Evolutionary conservation across 2,888 invertebrate species (phyloP), one percentile per base, ranked within the genome.

Genomic region (Mythimna ferrago): DNA sequence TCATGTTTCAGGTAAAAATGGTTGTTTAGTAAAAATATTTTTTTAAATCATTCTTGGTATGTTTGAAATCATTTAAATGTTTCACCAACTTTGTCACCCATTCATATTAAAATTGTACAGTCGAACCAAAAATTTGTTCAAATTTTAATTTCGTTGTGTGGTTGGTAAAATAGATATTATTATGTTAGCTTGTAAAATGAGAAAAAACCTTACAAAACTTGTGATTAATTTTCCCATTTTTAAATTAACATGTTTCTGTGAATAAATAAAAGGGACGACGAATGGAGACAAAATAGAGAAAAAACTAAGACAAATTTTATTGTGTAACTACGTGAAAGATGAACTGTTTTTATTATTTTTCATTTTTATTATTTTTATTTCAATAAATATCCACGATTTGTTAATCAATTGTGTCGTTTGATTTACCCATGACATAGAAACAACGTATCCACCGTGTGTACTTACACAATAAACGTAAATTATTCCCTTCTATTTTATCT

Each of bases 311-410:
- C 94, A 96, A 96, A 96, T 94, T 96, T 94, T 96, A 96, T 96
- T 93, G 93, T 94, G 96, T 95, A 95, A 94, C 92, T 92, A 94
- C 86, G 93, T 96, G 94, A 95, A 95, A 95, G 95, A 95, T 93
- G 93, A 95, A 95, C 96, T 96, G 96, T 96, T 96, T 96, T 96
- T 96, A 96, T 96, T 96, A 95, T 95, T 96, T 95, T 96, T 95
- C 94, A 94, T 96, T 96, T 95, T 96, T 96, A 95, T 95, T 96
- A 96, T 96, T 96, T 95, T 96, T 96, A 96, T 96, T 96, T 95
- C 96, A 96, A 95, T 96, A 96, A 96, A 96, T 96, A 96, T 96
- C 96, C 96, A 96, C 91, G 94, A 96, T 96, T 96, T 96, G 96
- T 96, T 96, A 96, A 96, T 94, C 90, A 94, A 82, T 70, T 76